Evolutionary conservation across 2,888 invertebrate species (phyloP), one percentile per base, ranked within the genome.

Genomic region (Allacma fusca): DNA sequence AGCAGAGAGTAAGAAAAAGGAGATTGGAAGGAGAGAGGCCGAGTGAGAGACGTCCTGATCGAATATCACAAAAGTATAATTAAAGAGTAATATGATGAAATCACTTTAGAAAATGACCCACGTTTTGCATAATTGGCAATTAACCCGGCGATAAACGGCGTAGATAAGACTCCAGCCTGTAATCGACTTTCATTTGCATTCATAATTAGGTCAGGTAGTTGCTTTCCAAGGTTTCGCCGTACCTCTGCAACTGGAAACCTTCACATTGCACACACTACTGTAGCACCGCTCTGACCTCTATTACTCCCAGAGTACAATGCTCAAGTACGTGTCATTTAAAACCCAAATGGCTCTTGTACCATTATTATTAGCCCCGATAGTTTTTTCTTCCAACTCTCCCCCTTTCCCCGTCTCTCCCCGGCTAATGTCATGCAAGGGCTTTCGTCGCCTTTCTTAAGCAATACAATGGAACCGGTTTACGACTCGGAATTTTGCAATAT

Each of bases 71-170:
- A 50, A 50, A 50, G 50, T 50, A 65, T 65, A 65, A 65, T 65
- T 26, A 29, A 19, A 29, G 19, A 24, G 7, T 28, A 73, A 73
- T 73, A 62, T 62, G 73, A 64, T 62, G 62, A 73, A 73, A 73
- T 73, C 62, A 73, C 62, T 73, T 72, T 73, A 29, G 62, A 62
- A 73, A 73, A 62, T 73, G 73, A 40, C 73, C 73, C 73, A 59
- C 40, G 13, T 34, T 40, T 24, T 40, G 40, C 73, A 62, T 69
- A 75, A 75, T 75, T 75, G 69, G 28, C 75, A 69, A 75, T 75
- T 75, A 75, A 75, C 16, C 44, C 26, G 24, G 50, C 68, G 68
- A 75, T 75, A 75, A 75, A 75, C 62, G 73, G 62, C 23, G 28
- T 1, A 62, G 73, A 73, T 73, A 73, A 44, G 23, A 24, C 21